A percentile compares a stretch with the other conserved stretches of the same genome.
Conservation (phyloP, 2,888 invertebrate species). For the Chalcis sispes region DNA sequence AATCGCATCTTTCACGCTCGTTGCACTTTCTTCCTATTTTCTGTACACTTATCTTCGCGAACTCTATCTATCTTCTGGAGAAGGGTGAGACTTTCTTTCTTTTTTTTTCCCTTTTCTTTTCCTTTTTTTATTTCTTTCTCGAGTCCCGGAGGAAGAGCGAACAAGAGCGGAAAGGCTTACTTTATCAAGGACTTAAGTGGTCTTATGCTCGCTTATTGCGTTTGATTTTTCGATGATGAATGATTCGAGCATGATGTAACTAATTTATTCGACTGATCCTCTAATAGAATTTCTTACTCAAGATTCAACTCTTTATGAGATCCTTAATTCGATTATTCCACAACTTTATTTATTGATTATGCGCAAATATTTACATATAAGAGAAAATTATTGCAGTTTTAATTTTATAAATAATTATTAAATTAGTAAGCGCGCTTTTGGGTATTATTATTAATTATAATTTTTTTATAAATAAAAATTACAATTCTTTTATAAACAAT, state of each 20-base stretch:
- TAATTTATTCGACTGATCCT: conserved; percentile 36
- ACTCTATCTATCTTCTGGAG: not conserved
- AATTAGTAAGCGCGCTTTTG: too few relatives aligned
- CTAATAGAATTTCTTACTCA: conserved; percentile 6
- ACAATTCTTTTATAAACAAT: too few relatives aligned
- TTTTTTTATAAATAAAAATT: too few relatives aligned
- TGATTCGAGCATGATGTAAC: conserved; percentile 40
- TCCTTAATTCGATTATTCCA: conserved; percentile 15
- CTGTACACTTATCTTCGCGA: conserved; percentile 53
- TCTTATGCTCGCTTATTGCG: conserved; percentile 36
- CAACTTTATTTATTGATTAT: too few relatives aligned
- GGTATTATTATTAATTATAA: too few relatives aligned
- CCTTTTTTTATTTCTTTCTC: conserved; percentile 30
- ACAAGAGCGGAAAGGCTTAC: conserved; percentile 10
- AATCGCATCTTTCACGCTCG: conserved; percentile 63
- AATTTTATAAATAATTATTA: too few relatives aligned
- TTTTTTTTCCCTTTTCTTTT: conserved; percentile 32
- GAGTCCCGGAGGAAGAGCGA: conserved; percentile 11
- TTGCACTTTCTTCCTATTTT: conserved; percentile 59
- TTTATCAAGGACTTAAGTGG: conserved; percentile 48
- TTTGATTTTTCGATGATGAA: conserved; percentile 48
- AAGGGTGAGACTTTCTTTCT: conserved; percentile 42
- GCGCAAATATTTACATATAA: too few relatives aligned
- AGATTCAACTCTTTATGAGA: conserved; percentile 16
- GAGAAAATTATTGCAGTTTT: too few relatives aligned